Evolutionary conservation across 2,888 invertebrate genomes (phyloP).

Genomic region (Lycocerus yunnanus): DNA sequence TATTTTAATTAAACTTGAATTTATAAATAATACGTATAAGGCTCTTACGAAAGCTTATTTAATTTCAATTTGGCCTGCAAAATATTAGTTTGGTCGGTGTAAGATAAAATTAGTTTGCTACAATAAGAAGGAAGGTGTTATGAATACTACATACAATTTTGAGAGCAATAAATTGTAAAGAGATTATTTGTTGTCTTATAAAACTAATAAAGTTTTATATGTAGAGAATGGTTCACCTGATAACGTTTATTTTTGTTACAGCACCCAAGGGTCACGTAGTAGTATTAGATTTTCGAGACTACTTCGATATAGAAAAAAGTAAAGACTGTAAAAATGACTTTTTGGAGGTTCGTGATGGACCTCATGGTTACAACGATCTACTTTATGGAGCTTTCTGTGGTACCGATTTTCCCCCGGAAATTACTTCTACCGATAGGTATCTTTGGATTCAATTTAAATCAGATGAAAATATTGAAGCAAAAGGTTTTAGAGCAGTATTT

Average conservation of each 20-base stretch:
- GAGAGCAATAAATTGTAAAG: background rate
- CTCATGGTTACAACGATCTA: slow-evolving; percentile 72
- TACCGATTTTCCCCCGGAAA: slow-evolving; percentile 70
- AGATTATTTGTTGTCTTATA: background rate
- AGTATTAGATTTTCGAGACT: slow-evolving; percentile 78
- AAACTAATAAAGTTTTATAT: background rate
- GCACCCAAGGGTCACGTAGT: slow-evolving; percentile 68
- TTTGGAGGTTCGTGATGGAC: slow-evolving; percentile 82
- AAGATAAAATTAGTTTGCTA: background rate
- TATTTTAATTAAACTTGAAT: background rate
- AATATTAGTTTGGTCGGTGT: background rate
- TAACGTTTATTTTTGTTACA: slow-evolving; percentile 44
- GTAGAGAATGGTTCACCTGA: slow-evolving; percentile 1
- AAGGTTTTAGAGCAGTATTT: slow-evolving; percentile 79
- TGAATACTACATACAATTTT: background rate
- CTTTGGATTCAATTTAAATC: slow-evolving; percentile 81
- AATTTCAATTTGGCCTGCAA: background rate
- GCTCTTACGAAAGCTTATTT: background rate
- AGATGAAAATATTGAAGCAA: slow-evolving; percentile 79
- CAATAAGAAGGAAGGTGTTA: background rate
- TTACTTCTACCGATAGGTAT: slow-evolving; percentile 73
- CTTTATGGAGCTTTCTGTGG: slow-evolving; percentile 72
- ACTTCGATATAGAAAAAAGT: slow-evolving; percentile 72
- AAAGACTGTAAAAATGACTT: slow-evolving; percentile 78
- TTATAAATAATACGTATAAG: background rate